These are phyloP conservation scores for Dicentrarchus labrax DNA, from an alignment of 2,113 vertebrate species.

Conservation along the genomic window DNA sequence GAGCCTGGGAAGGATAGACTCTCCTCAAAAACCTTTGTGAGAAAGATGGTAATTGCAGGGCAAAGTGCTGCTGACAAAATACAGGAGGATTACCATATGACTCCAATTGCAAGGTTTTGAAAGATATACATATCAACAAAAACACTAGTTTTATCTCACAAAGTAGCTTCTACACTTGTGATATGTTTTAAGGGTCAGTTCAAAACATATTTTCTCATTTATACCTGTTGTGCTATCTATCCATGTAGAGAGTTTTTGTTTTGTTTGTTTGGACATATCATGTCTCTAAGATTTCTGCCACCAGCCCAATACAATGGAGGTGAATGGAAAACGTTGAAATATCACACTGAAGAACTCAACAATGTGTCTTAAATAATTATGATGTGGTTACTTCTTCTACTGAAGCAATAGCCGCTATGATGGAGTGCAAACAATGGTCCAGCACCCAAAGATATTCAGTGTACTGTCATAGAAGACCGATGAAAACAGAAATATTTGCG, in stretches of 20 bases:
- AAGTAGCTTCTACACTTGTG: background rate
- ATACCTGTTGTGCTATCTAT: background rate
- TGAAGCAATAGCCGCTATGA: no score
- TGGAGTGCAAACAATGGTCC: no score
- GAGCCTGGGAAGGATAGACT: constrained; percentile 53
- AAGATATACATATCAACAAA: constrained; percentile 6
- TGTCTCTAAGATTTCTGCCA: background rate
- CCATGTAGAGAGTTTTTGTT: background rate
- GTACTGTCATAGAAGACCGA: background rate
- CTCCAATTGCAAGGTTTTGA: constrained; percentile 30
- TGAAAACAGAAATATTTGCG: background rate
- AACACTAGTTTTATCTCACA: constrained; percentile 19
- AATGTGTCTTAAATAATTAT: background rate
- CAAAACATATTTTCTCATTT: constrained; percentile 4
- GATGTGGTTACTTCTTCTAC: no score
- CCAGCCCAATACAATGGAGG: background rate
- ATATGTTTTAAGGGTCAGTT: constrained; percentile 1
- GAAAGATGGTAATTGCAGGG: constrained; percentile 54
- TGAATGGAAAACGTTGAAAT: background rate
- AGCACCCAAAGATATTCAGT: background rate
- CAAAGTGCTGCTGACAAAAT: constrained; percentile 58
- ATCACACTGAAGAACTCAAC: background rate
- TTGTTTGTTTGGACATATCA: background rate
- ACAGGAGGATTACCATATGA: constrained; percentile 25
- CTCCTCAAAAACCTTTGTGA: constrained; percentile 43